Evolutionary conservation across 1,140 invertebrate species (phyloP), one percentile per base, ranked within the genome.

Genomic region (Thalassaphorura encarpata): DNA sequence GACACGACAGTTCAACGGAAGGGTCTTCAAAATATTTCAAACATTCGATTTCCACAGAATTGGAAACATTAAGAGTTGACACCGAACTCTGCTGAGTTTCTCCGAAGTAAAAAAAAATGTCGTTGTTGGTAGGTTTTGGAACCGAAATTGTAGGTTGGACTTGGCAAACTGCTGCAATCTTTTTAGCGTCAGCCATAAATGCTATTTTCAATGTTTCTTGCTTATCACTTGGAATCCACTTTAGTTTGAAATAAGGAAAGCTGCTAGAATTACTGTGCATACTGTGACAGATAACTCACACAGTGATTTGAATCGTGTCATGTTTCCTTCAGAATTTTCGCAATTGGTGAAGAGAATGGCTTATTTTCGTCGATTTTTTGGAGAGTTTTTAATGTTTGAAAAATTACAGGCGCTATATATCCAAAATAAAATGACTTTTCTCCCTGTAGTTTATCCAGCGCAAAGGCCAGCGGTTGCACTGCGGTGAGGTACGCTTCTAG

Each of bases 361-460:
- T 16, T 45, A 31, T 26, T 28, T 24, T 21, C 16, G 24, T 54
- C 28, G 3, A 54, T 11, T 11, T 43, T 31, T 3, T 54, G 3
- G 2, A 55, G 23, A n/a, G 47, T 31, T 16, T 36, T 47, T 31
- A 8, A 13, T 8, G 19, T n/a, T 5, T 11, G 11, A 26, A 48
- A 13, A 3, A 55, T 15, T n/a, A 39, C 31, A 13, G 53, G 53
- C 8, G 27, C 26, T 13, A 33, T 19, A 19, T 36, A 48, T 11
- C 43, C 43, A 26, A 55, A 48, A 28, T 55, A 55, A 5, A 55
- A 15, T 19, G 8, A 3, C 11, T 49, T 48, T n/a, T 55, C 53
- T 23, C 40, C 40, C 29, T 55, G 53, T 5, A 55, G 31, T 26
- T 8, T 55, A 28, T 55, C 53, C 8, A 55, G 28, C 5, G 43